Conservation (phyloP, 1,140 invertebrate genomes). For the Plutomurus gul region DNA sequence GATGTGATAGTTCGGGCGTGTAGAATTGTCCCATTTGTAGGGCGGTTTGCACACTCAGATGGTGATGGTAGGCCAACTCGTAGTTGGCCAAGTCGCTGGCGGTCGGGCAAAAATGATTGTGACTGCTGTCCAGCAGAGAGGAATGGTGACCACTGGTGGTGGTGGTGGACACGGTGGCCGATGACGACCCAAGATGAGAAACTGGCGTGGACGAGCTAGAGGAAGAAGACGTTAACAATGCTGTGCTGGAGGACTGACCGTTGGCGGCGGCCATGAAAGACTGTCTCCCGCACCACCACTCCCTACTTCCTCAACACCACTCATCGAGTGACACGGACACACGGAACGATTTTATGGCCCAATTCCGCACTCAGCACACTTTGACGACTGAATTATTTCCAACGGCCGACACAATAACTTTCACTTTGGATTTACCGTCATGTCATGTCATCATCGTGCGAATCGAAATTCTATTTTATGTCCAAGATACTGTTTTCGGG, state of each 20-base stretch:
- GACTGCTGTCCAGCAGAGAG: background rate
- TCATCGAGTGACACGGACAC: background rate
- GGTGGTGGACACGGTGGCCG: background rate
- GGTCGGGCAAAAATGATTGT: background rate
- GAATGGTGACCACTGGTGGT: background rate
- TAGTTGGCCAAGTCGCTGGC: slow-evolving; percentile 41
- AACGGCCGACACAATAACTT: too few species aligned
- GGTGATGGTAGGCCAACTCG: slow-evolving; percentile 50
- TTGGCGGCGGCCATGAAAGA: slow-evolving; percentile 10
- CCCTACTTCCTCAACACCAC: background rate
- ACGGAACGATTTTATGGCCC: too few species aligned
- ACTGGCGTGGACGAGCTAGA: background rate
- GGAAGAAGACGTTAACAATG: background rate
- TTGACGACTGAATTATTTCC: too few species aligned
- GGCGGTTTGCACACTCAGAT: slow-evolving; percentile 41
- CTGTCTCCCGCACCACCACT: background rate
- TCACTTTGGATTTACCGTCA: too few species aligned
- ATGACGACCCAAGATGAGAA: background rate
- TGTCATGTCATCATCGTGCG: too few species aligned
- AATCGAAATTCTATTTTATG: too few species aligned
- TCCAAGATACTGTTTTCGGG: too few species aligned
- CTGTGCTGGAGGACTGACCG: background rate
- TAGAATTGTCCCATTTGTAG: slow-evolving; percentile 54
- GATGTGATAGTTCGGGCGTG: slow-evolving; percentile 42
- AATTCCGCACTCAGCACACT: too few species aligned